A percentile compares a stretch with the other conserved stretches of the same genome.
phyloP scores from a whole-genome alignment of 2,113 vertebrate genomes.

The Gnathonemus echidnorhynchus region DNA sequence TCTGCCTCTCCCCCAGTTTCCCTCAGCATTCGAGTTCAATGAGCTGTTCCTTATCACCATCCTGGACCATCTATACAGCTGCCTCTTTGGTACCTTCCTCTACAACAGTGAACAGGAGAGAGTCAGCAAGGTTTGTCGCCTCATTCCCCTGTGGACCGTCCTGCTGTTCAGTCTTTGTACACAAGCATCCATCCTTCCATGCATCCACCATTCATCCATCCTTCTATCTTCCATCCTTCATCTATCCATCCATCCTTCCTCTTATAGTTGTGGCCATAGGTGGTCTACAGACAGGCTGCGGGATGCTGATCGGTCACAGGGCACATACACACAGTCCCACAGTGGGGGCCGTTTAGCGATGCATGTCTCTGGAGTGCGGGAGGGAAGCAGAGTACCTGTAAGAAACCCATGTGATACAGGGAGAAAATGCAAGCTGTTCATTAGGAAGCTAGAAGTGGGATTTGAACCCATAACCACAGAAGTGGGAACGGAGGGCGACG shows the following conservation, averaged over 20 bases:
- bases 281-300: too few relatives aligned
- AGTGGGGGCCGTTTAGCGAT: too few relatives aligned
- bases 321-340: too few relatives aligned
- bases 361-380: too few relatives aligned
- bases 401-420: too few relatives aligned
- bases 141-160: neutral
- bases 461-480: neutral
- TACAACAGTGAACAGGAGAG: slow-evolving; percentile 86
- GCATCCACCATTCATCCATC: neutral
- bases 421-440: too few relatives aligned
- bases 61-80: slow-evolving; percentile 94
- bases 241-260: neutral
- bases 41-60: slow-evolving; percentile 89
- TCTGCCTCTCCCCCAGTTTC: slow-evolving; percentile 67
- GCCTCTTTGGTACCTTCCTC: slow-evolving; percentile 92
- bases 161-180: neutral
- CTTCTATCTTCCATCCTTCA: neutral
- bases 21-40: slow-evolving; percentile 91
- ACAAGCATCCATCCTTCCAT: neutral
- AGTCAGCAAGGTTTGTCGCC: slow-evolving; percentile 58
- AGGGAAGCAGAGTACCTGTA: too few relatives aligned
- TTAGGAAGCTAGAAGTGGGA: too few relatives aligned
- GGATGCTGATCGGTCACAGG: too few relatives aligned
- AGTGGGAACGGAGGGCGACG: neutral
- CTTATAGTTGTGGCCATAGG: neutral